Percentiles rank a stretch among this genome's conserved stretches.
These are phyloP conservation scores for Alentia gelatinosa DNA, from an alignment of 2,888 invertebrate genomes.

Conservation along the genomic window DNA sequence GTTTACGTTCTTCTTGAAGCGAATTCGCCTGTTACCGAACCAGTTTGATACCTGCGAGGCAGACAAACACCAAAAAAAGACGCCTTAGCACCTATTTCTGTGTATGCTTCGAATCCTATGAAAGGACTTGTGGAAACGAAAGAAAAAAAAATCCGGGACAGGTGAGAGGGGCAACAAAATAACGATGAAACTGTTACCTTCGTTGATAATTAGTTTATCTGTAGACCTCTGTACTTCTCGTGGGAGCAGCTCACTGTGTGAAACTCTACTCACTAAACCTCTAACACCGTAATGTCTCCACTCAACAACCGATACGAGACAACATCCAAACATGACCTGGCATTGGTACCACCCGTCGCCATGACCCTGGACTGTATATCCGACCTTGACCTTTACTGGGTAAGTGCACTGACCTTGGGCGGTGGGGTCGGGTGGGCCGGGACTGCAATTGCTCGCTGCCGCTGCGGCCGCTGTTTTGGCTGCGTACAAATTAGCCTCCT, in stretches of 20 bases:
- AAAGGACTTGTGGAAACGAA: background rate
- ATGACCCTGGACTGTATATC: background rate
- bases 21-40: conserved; percentile 99
- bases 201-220: background rate
- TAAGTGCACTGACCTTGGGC: conserved; percentile 52
- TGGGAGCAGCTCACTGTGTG: too few species aligned
- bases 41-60: conserved; percentile 94
- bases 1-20: conserved; percentile 99
- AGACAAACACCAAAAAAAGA: background rate
- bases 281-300: background rate
- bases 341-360: background rate
- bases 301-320: background rate
- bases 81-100: background rate
- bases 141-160: background rate
- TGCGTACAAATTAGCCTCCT: conserved; percentile 99
- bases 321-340: background rate
- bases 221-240: too few species aligned
- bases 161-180: background rate
- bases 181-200: too few species aligned
- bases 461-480: conserved; percentile 87
- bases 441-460: conserved; percentile 49
- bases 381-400: background rate
- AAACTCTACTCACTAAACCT: background rate
- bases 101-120: background rate
- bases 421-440: conserved; percentile 31